Percentiles rank a stretch among this genome's conserved stretches.
Evolutionary conservation across 2,113 vertebrate genomes (phyloP).

Genomic region (Leptobrachium ailaonicum): DNA sequence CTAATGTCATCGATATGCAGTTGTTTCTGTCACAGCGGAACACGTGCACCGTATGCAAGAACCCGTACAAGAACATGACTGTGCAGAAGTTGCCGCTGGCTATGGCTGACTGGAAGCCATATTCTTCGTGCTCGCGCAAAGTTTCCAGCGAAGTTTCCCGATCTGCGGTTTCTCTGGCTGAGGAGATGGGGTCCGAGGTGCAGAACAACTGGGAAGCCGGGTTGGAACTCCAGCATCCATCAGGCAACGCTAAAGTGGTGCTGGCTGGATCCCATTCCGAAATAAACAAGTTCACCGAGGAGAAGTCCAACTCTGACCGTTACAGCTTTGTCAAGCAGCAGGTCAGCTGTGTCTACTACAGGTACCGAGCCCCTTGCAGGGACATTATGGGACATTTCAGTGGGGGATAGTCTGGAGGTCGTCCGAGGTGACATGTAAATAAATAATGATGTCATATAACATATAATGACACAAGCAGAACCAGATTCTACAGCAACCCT

Average conservation of each 20-base stretch:
- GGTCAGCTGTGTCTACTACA: conserved; percentile 70
- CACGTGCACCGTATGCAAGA: conserved; percentile 67
- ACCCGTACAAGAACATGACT: conserved; percentile 60
- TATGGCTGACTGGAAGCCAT: conserved; percentile 69
- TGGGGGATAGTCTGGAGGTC: too few species aligned
- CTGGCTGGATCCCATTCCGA: conserved; percentile 70
- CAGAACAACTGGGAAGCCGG: conserved; percentile 68
- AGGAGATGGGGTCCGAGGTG: conserved; percentile 53
- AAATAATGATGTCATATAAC: too few species aligned
- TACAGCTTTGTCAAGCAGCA: conserved; percentile 71
- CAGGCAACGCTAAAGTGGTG: background rate
- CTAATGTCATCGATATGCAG: conserved; percentile 49
- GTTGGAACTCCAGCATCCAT: conserved; percentile 12
- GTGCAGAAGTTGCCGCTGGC: conserved; percentile 68
- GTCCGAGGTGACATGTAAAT: too few species aligned
- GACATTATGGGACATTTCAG: background rate
- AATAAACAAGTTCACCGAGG: conserved; percentile 67
- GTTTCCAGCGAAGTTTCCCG: conserved; percentile 59
- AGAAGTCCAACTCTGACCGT: conserved; percentile 70
- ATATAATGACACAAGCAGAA: too few species aligned
- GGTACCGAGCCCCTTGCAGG: conserved; percentile 53
- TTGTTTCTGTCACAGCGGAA: conserved; percentile 26
- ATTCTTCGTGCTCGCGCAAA: conserved; percentile 59
- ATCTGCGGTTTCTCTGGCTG: conserved; percentile 68
- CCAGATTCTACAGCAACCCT: too few species aligned